A percentile compares a stretch with the other conserved stretches of the same genome.
Conservation (phyloP, 2,113 vertebrate genomes). For the Callorhinus ursinus region DNA sequence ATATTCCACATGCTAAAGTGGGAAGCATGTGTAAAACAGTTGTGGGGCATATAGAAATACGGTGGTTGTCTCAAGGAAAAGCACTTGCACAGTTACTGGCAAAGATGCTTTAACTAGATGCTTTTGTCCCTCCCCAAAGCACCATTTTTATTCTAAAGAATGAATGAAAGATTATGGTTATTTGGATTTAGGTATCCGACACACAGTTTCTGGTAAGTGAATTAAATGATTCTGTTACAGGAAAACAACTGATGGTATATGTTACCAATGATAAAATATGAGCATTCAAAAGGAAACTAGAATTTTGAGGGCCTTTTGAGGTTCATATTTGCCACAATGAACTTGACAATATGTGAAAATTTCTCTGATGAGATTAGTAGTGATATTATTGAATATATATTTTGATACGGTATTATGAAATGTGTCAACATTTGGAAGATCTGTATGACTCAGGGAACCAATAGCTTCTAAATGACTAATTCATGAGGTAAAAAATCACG, state of each 20-base stretch:
- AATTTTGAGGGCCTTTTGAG: neutral
- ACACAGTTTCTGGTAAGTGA: neutral
- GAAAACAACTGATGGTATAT: neutral
- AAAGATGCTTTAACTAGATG: neutral
- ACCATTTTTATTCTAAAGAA: neutral
- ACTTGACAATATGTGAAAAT: neutral
- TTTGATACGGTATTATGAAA: neutral
- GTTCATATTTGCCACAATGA: neutral
- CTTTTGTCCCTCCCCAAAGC: neutral
- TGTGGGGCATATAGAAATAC: neutral
- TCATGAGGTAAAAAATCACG: neutral
- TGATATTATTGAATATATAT: neutral
- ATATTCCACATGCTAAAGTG: neutral
- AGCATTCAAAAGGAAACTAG: neutral
- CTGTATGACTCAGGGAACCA: neutral
- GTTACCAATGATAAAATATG: neutral
- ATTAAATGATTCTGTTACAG: neutral
- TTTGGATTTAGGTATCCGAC: neutral
- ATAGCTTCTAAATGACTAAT: neutral
- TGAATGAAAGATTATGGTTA: neutral
- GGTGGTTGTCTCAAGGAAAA: neutral
- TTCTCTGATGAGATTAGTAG: neutral
- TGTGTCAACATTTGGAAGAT: neutral
- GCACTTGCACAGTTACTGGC: neutral
- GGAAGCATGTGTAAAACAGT: neutral